phyloP scores from a whole-genome alignment of 2,888 invertebrate genomes.

The Melolontha melolontha region DNA sequence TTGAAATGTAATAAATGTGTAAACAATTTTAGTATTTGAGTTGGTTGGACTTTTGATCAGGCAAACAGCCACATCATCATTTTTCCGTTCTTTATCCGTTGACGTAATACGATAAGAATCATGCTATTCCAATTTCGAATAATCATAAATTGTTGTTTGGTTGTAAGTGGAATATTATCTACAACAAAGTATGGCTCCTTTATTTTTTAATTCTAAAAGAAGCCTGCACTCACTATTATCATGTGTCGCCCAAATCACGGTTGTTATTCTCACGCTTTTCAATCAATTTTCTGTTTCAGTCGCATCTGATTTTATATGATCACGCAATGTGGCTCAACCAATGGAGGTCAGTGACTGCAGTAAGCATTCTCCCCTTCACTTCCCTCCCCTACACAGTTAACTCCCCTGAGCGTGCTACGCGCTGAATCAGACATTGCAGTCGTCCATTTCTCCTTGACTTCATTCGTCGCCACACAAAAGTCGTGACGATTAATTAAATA shows the following conservation, averaged over 20 bases:
- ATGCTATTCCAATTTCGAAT: slow-evolving; percentile 6
- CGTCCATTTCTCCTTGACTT: slow-evolving; percentile 53
- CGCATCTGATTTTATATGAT: slow-evolving; percentile 48
- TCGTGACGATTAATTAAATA: slow-evolving; percentile 44
- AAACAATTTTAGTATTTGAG: slow-evolving; percentile 26
- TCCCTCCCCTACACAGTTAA: slow-evolving; percentile 48
- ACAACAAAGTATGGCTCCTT: not conserved
- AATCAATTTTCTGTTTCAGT: slow-evolving; percentile 45
- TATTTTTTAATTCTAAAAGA: not conserved
- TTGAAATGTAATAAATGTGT: slow-evolving; percentile 13
- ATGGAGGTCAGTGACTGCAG: slow-evolving; percentile 61
- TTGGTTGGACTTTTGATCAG: slow-evolving; percentile 29
- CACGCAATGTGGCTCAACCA: slow-evolving; percentile 59
- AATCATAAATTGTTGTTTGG: not conserved
- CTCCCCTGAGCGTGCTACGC: slow-evolving; percentile 53
- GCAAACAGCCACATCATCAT: slow-evolving; percentile 37
- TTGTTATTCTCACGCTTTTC: slow-evolving; percentile 39
- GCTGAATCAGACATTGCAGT: slow-evolving; percentile 55
- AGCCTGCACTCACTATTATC: no score
- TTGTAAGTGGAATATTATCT: slow-evolving; percentile 5
- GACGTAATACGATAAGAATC: slow-evolving; percentile 26
- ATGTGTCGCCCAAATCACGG: slow-evolving; percentile 18
- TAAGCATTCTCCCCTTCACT: slow-evolving; percentile 47
- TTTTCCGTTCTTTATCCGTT: slow-evolving; percentile 29
- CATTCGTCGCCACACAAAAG: slow-evolving; percentile 46